These are phyloP conservation scores for Lutjanus argentimaculatus DNA, from an alignment of 2,797 vertebrate species.

Conservation along the genomic window DNA sequence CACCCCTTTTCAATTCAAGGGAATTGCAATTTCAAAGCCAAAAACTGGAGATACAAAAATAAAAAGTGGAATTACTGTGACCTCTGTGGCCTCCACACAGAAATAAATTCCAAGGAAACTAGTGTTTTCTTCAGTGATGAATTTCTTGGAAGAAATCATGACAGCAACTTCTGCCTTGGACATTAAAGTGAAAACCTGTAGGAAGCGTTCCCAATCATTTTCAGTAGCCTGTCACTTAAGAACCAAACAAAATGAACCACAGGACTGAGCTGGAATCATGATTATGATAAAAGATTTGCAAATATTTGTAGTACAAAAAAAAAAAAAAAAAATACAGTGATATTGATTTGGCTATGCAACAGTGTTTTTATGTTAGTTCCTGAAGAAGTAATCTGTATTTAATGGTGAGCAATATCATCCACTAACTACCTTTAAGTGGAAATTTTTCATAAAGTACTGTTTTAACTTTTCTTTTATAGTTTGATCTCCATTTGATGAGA, in stretches of 20 bases:
- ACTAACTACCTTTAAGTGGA: background rate
- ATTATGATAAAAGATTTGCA: background rate
- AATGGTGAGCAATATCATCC: background rate
- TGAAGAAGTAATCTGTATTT: background rate
- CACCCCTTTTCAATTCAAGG: background rate
- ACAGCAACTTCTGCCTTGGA: background rate
- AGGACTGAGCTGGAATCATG: background rate
- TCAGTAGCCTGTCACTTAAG: background rate
- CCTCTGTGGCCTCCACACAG: background rate
- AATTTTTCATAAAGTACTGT: background rate
- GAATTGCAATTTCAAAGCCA: background rate
- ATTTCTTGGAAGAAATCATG: background rate
- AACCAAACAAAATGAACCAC: background rate
- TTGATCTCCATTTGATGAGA: background rate
- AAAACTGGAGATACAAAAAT: background rate
- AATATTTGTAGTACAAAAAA: background rate
- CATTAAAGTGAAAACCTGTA: background rate
- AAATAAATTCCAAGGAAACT: background rate
- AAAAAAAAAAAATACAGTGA: too few species aligned
- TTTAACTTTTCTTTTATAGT: background rate
- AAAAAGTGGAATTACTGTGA: background rate
- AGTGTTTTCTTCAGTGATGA: too few species aligned
- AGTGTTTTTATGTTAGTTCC: background rate
- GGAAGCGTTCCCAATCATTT: background rate
- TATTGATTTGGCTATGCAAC: too few species aligned